Conservation (phyloP, 2,888 invertebrate genomes). For the Caenorhabditis wallacei region DNA sequence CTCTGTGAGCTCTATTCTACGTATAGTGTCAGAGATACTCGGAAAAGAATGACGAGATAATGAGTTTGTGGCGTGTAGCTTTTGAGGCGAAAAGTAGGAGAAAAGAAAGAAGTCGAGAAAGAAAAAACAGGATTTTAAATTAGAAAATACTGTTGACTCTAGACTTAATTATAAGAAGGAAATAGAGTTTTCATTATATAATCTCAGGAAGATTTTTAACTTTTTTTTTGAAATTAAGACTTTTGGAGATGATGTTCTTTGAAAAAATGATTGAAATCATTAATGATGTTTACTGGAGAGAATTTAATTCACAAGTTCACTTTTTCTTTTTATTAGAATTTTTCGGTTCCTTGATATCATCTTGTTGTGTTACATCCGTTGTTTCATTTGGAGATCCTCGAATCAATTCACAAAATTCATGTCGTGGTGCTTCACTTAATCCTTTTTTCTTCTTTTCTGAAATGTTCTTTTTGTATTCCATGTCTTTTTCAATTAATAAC, state of each 20-base stretch:
- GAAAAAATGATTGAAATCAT: too few relatives aligned
- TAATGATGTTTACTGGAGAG: too few relatives aligned
- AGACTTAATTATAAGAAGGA: too few relatives aligned
- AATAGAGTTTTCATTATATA: too few relatives aligned
- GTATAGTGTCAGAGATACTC: slow-evolving; percentile 1
- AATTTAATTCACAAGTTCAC: not conserved
- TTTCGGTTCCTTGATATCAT: slow-evolving; percentile 1
- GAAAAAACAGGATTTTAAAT: not conserved
- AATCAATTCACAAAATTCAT: slow-evolving; percentile 35
- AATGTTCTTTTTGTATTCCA: not conserved
- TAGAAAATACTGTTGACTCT: too few relatives aligned
- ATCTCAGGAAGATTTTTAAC: too few relatives aligned
- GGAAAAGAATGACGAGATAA: slow-evolving; percentile 44
- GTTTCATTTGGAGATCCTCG: slow-evolving; percentile 63
- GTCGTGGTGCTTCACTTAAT: slow-evolving; percentile 25
- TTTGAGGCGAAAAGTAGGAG: slow-evolving; percentile 6
- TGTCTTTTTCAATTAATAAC: not conserved
- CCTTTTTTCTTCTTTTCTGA: slow-evolving; percentile 51
- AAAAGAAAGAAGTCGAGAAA: not conserved
- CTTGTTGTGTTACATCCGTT: slow-evolving; percentile 58
- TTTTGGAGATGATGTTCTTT: too few relatives aligned
- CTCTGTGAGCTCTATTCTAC: slow-evolving; percentile 16
- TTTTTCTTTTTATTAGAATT: not conserved
- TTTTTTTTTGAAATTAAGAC: too few relatives aligned
- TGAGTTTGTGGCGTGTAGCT: slow-evolving; percentile 30